Percentiles rank a stretch among this genome's conserved stretches.
Conservation (phyloP, 2,797 vertebrate species). For the Cetoscarus ocellatus region DNA sequence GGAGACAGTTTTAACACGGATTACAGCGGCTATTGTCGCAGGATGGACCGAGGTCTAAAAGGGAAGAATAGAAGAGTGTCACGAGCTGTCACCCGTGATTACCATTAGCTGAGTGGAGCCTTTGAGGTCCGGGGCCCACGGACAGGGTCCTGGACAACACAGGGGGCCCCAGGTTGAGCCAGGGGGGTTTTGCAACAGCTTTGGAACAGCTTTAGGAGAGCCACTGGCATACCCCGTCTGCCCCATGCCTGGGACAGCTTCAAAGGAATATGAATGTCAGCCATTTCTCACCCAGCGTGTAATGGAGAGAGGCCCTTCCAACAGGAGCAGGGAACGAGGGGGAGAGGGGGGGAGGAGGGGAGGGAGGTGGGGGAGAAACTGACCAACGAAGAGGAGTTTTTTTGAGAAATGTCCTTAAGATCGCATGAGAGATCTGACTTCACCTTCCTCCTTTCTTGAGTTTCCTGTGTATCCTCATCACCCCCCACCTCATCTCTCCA, state of each 20-base stretch:
- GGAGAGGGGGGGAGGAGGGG: slow-evolving; percentile 20
- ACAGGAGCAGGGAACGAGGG: slow-evolving; percentile 45
- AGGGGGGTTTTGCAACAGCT: slow-evolving; percentile 78
- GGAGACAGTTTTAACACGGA: slow-evolving; percentile 88
- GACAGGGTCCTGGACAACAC: slow-evolving; percentile 77
- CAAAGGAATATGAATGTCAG: slow-evolving; percentile 85
- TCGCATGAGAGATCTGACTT: slow-evolving; percentile 9
- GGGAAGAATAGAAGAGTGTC: slow-evolving; percentile 88
- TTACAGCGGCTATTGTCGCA: slow-evolving; percentile 86
- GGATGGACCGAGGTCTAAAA: slow-evolving; percentile 85
- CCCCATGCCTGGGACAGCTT: slow-evolving; percentile 71
- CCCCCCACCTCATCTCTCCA: background rate
- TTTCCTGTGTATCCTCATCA: background rate
- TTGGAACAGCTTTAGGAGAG: slow-evolving; percentile 77
- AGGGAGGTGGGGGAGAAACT: slow-evolving; percentile 19
- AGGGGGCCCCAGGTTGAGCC: slow-evolving; percentile 81
- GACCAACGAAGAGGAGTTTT: slow-evolving; percentile 21
- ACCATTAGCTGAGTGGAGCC: slow-evolving; percentile 86
- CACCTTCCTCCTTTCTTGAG: background rate
- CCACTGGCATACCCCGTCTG: slow-evolving; percentile 73
- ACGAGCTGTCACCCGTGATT: slow-evolving; percentile 89
- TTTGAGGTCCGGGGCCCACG: slow-evolving; percentile 84
- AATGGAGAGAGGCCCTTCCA: slow-evolving; percentile 73
- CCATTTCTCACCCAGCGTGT: slow-evolving; percentile 82
- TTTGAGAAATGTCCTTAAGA: slow-evolving; percentile 3